Percentiles rank a stretch among this genome's conserved stretches.
phyloP scores from a whole-genome alignment of 2,113 vertebrate genomes.

The Erythrocercus mccallii region DNA sequence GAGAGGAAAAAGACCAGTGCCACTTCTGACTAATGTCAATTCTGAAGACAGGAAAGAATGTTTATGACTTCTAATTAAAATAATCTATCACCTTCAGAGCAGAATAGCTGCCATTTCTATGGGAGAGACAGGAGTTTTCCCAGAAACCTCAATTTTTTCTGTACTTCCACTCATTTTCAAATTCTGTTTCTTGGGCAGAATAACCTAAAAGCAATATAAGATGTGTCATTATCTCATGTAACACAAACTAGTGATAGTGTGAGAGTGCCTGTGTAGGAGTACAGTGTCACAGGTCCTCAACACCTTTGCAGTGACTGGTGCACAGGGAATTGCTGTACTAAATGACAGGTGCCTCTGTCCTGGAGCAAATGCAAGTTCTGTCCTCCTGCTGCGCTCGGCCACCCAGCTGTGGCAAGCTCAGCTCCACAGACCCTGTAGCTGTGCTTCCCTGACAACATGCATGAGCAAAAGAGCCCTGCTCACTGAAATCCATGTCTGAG shows the following conservation, averaged over 20 bases:
- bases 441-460: background rate
- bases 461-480: background rate
- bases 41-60: background rate
- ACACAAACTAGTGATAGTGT: background rate
- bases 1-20: background rate
- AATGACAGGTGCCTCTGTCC: background rate
- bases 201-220: background rate
- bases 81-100: background rate
- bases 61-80: background rate
- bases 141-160: background rate
- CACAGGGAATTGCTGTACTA: background rate
- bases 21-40: background rate
- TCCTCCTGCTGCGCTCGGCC: background rate
- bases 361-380: background rate
- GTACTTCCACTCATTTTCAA: background rate
- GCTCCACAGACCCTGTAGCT: background rate
- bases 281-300: background rate
- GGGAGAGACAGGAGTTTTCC: background rate
- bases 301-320: background rate
- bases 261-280: background rate
- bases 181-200: background rate
- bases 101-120: background rate
- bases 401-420: background rate
- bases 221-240: background rate
- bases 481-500: background rate